Evolutionary conservation across 2,888 invertebrate species (phyloP), one percentile per base, ranked within the genome.

Genomic region (Synergus japonicus): DNA sequence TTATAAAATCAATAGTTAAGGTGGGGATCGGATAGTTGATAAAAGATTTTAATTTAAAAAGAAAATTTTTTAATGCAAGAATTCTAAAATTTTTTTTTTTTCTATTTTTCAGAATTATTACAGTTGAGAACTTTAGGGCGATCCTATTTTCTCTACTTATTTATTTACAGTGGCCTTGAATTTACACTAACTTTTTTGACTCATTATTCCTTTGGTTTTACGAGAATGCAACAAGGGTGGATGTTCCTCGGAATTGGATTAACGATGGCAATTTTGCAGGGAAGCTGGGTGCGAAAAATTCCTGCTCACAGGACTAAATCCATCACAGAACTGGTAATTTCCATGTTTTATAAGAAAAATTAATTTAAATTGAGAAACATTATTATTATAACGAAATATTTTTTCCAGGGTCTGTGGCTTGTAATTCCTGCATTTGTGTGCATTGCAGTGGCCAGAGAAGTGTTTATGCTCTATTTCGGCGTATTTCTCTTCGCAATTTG

Each of bases 161-260:
- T 99, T 90, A 94, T 98, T 81, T 99, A 98, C 92, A 98, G 99
- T 78, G 99, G 99, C 3, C 93, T 99, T 79, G 99, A 99, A 93
- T 99, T 99, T 91, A 99, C 99, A 0, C 93, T 99, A 54, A 98
- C 99, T 78, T 99, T 99, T 93, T 94, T 99, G 73, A 98, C 98
- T 78, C 98, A 98, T 93, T 96, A 97, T 88, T 95, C 96, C 60
- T 98, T 99, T 92, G 94, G 96, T 77, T 99, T 97, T 91, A 96
- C 96, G 78, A 97, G 98, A 67, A 97, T 98, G 96, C 97, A 98
- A 92, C 99, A 99, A 93, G 99, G 99, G 8, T 97, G 97, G 94
- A 98, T 99, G 97, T 99, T 99, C 92, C 95, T 98, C 87, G 96
- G 96, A 78, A 97, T 98, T 88, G 99, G 99, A 77, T 87, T 97